These are phyloP conservation scores for Orchesella cincta DNA, from an alignment of 1,140 invertebrate genomes.

Conservation along the genomic window DNA sequence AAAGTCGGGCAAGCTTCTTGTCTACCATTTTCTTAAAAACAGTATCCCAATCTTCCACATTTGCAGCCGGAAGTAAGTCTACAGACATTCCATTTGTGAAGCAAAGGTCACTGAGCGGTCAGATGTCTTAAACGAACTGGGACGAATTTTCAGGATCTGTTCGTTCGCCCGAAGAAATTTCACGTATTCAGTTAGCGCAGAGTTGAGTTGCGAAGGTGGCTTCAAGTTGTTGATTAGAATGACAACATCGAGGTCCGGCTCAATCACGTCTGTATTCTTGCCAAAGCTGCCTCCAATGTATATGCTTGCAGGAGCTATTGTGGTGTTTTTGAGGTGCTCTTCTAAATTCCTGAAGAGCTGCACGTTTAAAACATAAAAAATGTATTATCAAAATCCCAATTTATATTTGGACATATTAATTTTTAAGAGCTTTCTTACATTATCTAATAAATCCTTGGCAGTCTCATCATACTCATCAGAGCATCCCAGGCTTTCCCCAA, in stretches of 20 bases:
- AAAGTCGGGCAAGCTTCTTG: not conserved
- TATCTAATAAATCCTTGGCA: too few relatives aligned
- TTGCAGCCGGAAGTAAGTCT: not conserved
- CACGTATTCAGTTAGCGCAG: not conserved
- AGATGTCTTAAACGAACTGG: too few relatives aligned
- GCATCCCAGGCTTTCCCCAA: too few relatives aligned
- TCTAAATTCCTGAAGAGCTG: too few relatives aligned
- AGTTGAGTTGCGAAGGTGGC: not conserved
- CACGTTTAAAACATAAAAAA: too few relatives aligned
- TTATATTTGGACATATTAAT: too few relatives aligned
- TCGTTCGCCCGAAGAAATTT: not conserved
- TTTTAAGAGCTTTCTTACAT: too few relatives aligned
- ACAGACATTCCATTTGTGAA: not conserved
- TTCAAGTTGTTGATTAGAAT: not conserved
- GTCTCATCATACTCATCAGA: too few relatives aligned
- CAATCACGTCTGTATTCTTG: not conserved
- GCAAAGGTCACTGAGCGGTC: not conserved
- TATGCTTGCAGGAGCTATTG: too few relatives aligned
- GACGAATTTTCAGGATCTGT: not conserved
- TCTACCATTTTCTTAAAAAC: not conserved
- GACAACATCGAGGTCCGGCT: constrained; percentile 6
- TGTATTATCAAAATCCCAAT: too few relatives aligned
- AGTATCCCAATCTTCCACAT: not conserved
- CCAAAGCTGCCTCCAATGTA: constrained; percentile 16
- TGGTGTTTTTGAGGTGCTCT: too few relatives aligned